Conservation (phyloP, 2,888 invertebrate genomes). For the Dasypogon diadema region DNA sequence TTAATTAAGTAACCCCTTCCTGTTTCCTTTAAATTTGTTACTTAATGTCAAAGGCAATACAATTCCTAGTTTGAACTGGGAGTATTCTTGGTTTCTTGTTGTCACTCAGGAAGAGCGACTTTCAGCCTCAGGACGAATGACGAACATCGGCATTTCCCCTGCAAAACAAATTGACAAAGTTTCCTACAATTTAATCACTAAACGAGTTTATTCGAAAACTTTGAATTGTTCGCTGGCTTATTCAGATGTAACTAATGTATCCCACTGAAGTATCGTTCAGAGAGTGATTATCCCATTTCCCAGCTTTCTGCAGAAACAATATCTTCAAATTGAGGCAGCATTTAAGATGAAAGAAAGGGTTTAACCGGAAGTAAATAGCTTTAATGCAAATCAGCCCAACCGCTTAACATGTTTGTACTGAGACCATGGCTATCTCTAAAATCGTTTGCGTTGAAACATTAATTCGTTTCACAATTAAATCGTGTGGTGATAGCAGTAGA, state of each 20-base stretch:
- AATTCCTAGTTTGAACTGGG: too few relatives aligned
- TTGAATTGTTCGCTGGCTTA: conserved; percentile 2
- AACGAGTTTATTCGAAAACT: conserved; percentile 42
- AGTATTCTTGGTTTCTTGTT: too few relatives aligned
- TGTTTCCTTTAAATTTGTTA: too few relatives aligned
- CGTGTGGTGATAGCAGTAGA: not conserved
- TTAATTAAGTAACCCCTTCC: too few relatives aligned
- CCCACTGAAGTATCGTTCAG: not conserved
- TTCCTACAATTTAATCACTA: conserved; percentile 39
- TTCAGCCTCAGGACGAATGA: too few relatives aligned
- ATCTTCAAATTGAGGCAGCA: not conserved
- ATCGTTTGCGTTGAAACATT: conserved; percentile 6
- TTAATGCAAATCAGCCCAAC: conserved; percentile 35
- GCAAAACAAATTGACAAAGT: conserved; percentile 41
- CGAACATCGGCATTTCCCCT: conserved; percentile 19
- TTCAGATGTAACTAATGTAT: conserved; percentile 26
- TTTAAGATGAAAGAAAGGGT: not conserved
- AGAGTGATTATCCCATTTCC: not conserved
- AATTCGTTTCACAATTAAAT: not conserved
- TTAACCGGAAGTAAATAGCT: conserved; percentile 21
- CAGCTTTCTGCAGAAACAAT: not conserved
- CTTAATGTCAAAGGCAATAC: too few relatives aligned
- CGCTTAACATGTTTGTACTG: conserved; percentile 35
- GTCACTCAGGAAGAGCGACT: too few relatives aligned
- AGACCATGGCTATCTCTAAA: conserved; percentile 13